Evolutionary conservation across 2,888 invertebrate species (phyloP).

Genomic region (Proisotoma minuta): DNA sequence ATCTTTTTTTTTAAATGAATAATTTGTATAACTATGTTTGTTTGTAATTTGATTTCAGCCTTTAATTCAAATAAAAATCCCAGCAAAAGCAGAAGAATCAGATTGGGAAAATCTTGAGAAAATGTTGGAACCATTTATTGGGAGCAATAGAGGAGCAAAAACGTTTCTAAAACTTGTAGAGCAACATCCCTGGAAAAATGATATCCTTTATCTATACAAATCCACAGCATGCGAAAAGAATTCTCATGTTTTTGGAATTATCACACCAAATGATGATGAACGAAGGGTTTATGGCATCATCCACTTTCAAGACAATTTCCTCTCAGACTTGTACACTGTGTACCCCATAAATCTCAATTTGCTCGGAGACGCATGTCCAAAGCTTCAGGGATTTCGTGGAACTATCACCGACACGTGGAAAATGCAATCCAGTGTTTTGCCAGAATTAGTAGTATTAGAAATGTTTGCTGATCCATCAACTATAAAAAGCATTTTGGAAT

Average conservation of each 20-base stretch:
- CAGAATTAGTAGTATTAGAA: constrained; percentile 25
- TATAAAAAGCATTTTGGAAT: constrained; percentile 25
- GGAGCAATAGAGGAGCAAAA: constrained; percentile 23
- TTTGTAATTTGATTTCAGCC: neutral
- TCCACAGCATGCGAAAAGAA: neutral
- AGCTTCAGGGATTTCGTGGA: constrained; percentile 22
- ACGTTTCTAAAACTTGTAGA: constrained; percentile 26
- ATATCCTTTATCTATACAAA: constrained; percentile 13
- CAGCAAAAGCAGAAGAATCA: constrained; percentile 13
- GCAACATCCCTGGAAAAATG: constrained; percentile 34
- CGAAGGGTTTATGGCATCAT: constrained; percentile 35
- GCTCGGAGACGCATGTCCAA: constrained; percentile 25
- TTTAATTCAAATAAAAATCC: constrained; percentile 23
- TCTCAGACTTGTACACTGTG: constrained; percentile 31
- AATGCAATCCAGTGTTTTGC: constrained; percentile 28
- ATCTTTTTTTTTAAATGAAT: neutral
- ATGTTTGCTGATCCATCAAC: constrained; percentile 33
- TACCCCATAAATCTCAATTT: constrained; percentile 36
- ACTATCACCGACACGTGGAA: constrained; percentile 27
- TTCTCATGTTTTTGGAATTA: constrained; percentile 15
- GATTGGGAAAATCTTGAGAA: no score
- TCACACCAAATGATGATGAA: constrained; percentile 34
- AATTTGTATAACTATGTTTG: neutral
- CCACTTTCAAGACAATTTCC: constrained; percentile 20
- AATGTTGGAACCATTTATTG: constrained; percentile 18